phyloP scores from a whole-genome alignment of 2,797 vertebrate species.

The Linurgus olivaceus region DNA sequence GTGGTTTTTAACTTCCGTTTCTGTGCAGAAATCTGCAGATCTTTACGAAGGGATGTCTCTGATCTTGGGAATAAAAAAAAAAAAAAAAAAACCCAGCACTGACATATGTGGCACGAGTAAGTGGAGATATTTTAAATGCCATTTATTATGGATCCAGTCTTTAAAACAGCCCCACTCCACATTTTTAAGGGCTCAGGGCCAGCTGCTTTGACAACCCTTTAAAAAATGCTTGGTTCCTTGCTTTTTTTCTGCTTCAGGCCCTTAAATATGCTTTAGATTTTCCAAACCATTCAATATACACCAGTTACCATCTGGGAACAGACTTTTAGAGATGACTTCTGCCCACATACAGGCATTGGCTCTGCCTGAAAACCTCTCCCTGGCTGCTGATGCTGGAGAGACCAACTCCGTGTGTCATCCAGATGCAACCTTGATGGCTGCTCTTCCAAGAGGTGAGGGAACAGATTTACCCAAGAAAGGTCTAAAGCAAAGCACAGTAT shows the following conservation, averaged over 20 bases:
- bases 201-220: not conserved
- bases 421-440: not conserved
- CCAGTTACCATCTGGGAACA: not conserved
- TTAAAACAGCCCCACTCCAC: not conserved
- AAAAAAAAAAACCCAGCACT: not conserved
- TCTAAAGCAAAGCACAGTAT: not conserved
- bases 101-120: not conserved
- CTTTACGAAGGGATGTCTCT: not conserved
- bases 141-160: not conserved
- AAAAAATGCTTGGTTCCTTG: not conserved
- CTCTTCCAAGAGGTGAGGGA: not conserved
- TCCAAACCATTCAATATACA: not conserved
- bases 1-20: not conserved
- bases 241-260: not conserved
- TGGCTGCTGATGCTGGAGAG: not conserved
- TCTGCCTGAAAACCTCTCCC: not conserved
- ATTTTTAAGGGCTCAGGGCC: not conserved
- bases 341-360: not conserved
- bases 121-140: not conserved
- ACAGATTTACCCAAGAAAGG: not conserved
- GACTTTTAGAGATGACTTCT: not conserved
- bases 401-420: not conserved
- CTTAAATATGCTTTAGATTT: slow-evolving; percentile 18
- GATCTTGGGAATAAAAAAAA: not conserved
- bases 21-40: not conserved